These are phyloP conservation scores for Aleiodes leptofemur DNA, from an alignment of 2,888 invertebrate species.

Conservation along the genomic window DNA sequence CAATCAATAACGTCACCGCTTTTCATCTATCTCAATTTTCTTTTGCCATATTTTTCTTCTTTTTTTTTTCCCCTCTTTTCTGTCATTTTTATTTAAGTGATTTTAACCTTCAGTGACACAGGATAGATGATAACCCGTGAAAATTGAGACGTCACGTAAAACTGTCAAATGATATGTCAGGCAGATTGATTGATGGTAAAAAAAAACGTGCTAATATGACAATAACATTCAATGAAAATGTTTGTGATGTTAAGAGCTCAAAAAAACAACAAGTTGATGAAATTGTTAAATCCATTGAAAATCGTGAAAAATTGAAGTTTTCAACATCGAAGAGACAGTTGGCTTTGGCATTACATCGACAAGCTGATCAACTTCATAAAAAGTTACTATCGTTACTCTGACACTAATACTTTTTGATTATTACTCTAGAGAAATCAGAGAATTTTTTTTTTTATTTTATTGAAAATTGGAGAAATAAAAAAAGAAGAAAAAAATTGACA, in stretches of 20 bases:
- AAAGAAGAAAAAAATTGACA: not conserved
- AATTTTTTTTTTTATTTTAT: too few relatives aligned
- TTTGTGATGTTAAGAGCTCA: not conserved
- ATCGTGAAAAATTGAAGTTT: not conserved
- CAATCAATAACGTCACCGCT: constrained; percentile 24
- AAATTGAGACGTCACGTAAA: constrained; percentile 30
- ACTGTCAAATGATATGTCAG: constrained; percentile 3
- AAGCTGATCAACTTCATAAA: constrained; percentile 65
- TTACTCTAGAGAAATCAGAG: not conserved
- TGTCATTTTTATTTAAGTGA: constrained; percentile 15
- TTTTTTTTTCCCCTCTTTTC: constrained; percentile 16
- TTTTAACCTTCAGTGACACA: constrained; percentile 11
- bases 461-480: too few relatives aligned
- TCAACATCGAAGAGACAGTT: constrained; percentile 53
- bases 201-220: not conserved
- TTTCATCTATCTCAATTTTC: constrained; percentile 20
- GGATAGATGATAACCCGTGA: constrained; percentile 24
- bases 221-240: not conserved
- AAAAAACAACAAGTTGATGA: not conserved
- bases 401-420: constrained; percentile 1
- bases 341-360: constrained; percentile 64
- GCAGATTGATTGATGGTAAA: not conserved
- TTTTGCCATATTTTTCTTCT: constrained; percentile 12
- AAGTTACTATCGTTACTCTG: constrained; percentile 51
- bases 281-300: constrained; percentile 1